phyloP scores from a whole-genome alignment of 2,888 invertebrate genomes.

The Netelia virgata region DNA sequence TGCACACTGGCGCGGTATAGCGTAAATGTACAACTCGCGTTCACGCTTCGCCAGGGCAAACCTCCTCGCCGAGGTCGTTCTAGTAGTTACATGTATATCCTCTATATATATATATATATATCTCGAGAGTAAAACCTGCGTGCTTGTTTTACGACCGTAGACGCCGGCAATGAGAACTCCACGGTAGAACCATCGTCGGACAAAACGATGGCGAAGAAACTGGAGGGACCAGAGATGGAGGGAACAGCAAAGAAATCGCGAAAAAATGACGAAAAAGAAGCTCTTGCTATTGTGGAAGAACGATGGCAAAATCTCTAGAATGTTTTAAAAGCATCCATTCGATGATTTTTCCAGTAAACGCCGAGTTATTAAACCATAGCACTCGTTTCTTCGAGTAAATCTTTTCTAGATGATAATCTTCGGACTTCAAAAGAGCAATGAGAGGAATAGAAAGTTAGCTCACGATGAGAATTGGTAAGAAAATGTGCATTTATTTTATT shows the following conservation, averaged over 20 bases:
- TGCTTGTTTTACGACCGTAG: slow-evolving; percentile 42
- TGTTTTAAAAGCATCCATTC: too few species aligned
- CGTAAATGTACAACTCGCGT: slow-evolving; percentile 42
- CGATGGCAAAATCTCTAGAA: neutral
- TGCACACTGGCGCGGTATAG: slow-evolving; percentile 3
- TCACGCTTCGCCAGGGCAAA: slow-evolving; percentile 64
- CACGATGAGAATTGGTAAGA: too few species aligned
- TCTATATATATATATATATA: slow-evolving; percentile 8
- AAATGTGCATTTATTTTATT: too few species aligned
- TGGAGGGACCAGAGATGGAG: neutral
- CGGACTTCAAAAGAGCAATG: too few species aligned
- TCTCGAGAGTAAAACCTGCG: slow-evolving; percentile 49
- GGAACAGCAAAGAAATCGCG: slow-evolving; percentile 26
- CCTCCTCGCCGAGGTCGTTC: slow-evolving; percentile 69
- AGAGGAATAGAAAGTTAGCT: too few species aligned
- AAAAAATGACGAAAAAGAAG: slow-evolving; percentile 34
- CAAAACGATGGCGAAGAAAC: slow-evolving; percentile 13
- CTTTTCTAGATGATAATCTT: too few species aligned
- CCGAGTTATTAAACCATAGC: too few species aligned
- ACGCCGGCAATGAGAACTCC: neutral
- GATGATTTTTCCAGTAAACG: too few species aligned
- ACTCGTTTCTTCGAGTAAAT: too few species aligned
- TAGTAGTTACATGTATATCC: slow-evolving; percentile 54
- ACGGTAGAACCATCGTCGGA: neutral
- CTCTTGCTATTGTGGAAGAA: neutral